A percentile compares a stretch with the other conserved stretches of the same genome.
Evolutionary conservation across 2,113 vertebrate genomes (phyloP).

Genomic region (Hemichromis elongatus): DNA sequence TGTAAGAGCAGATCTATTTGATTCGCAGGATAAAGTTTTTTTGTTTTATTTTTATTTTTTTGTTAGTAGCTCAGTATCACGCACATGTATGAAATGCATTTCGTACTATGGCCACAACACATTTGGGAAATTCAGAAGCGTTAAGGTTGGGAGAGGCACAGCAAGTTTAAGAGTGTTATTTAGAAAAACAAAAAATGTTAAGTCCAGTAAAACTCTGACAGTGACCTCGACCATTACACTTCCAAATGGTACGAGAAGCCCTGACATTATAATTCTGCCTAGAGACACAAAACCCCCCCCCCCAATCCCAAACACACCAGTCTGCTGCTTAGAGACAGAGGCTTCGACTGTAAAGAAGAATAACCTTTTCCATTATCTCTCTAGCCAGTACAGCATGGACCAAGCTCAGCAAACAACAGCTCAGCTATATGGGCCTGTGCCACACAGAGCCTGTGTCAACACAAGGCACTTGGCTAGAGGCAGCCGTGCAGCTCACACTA

Average conservation of each 20-base stretch:
- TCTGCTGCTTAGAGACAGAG: slow-evolving; percentile 39
- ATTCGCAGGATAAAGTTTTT: slow-evolving; percentile 10
- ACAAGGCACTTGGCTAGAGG: slow-evolving; percentile 45
- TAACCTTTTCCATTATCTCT: slow-evolving; percentile 63
- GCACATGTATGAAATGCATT: neutral
- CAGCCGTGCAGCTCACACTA: neutral
- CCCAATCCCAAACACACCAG: slow-evolving; percentile 4
- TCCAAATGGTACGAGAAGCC: slow-evolving; percentile 35
- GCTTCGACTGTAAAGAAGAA: slow-evolving; percentile 23
- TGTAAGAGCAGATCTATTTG: neutral
- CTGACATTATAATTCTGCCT: slow-evolving; percentile 21
- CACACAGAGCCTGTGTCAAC: slow-evolving; percentile 48
- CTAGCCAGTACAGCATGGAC: slow-evolving; percentile 28
- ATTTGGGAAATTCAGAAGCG: neutral
- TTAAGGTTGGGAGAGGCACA: neutral
- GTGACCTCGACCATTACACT: neutral
- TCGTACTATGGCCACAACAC: neutral
- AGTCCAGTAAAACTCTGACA: neutral
- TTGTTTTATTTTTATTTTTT: neutral
- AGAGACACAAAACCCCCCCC: neutral
- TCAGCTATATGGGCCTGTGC: slow-evolving; percentile 34
- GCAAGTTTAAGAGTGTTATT: neutral
- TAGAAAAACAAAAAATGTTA: neutral
- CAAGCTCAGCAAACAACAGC: slow-evolving; percentile 51
- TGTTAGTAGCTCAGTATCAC: neutral